phyloP scores from a whole-genome alignment of 2,888 invertebrate genomes.

The Trilocha varians region DNA sequence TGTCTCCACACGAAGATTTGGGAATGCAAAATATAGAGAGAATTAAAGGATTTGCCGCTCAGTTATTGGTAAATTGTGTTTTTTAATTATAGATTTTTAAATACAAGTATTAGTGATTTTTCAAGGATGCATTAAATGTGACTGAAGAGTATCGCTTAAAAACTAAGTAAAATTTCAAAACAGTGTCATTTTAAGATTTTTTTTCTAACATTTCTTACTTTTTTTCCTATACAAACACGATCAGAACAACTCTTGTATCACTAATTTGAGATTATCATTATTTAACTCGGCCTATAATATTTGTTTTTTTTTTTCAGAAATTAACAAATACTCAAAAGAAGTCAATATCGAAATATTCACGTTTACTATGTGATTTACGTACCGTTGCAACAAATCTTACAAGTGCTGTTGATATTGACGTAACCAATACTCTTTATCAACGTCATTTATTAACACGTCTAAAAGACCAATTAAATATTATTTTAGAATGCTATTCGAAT shows the following conservation, averaged over 20 bases:
- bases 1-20: constrained; percentile 83
- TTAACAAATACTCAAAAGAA: constrained; percentile 78
- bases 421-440: too few species aligned
- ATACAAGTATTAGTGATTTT: too few species aligned
- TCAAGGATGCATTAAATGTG: too few species aligned
- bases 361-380: constrained; percentile 72
- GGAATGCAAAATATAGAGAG: constrained; percentile 87
- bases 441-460: too few species aligned
- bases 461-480: constrained; percentile 45
- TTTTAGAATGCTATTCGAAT: constrained; percentile 66
- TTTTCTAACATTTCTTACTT: too few species aligned
- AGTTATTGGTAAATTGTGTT: constrained; percentile 76
- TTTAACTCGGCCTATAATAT: too few species aligned
- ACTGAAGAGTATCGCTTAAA: too few species aligned
- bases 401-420: constrained; percentile 41
- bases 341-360: constrained; percentile 72
- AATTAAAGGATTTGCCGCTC: constrained; percentile 87
- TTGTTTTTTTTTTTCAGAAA: constrained; percentile 58
- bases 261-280: too few species aligned
- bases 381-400: constrained; percentile 55
- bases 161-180: too few species aligned
- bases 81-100: background rate
- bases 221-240: too few species aligned
- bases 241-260: too few species aligned
- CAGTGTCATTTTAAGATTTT: too few species aligned